phyloP scores from a whole-genome alignment of 2,888 invertebrate genomes.

The Ennomos fuscantarius region DNA sequence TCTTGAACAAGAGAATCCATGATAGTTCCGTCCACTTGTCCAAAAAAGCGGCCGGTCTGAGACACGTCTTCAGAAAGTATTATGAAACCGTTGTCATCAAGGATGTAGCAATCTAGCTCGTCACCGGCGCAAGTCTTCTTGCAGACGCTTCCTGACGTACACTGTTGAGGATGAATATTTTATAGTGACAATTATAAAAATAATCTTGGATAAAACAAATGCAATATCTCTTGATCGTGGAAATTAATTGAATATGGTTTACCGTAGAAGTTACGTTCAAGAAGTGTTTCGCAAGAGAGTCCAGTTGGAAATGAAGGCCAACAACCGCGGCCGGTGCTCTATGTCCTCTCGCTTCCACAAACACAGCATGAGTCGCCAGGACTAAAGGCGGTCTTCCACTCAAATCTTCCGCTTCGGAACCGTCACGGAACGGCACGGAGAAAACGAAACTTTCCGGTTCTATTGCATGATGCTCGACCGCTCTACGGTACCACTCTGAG shows the following conservation, averaged over 20 bases:
- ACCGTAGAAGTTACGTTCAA: slow-evolving; percentile 95
- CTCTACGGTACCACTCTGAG: slow-evolving; percentile 95
- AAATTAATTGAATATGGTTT: slow-evolving; percentile 47
- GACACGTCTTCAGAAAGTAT: slow-evolving; percentile 94
- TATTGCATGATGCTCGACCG: slow-evolving; percentile 94
- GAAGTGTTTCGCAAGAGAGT: slow-evolving; percentile 93
- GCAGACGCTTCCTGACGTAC: slow-evolving; percentile 88
- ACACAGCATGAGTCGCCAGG: slow-evolving; percentile 96
- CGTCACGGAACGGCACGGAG: slow-evolving; percentile 92
- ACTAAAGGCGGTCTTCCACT: slow-evolving; percentile 86
- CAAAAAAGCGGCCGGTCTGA: slow-evolving; percentile 96
- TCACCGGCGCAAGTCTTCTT: slow-evolving; percentile 94
- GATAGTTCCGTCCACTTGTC: slow-evolving; percentile 96
- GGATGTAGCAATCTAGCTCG: slow-evolving; percentile 95
- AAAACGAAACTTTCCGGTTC: slow-evolving; percentile 96
- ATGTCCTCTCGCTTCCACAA: slow-evolving; percentile 92
- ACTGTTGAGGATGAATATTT: slow-evolving; percentile 71
- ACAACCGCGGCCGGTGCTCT: slow-evolving; percentile 96
- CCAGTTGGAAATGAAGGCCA: slow-evolving; percentile 95
- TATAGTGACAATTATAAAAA: slow-evolving; percentile 9
- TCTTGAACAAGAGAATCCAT: slow-evolving; percentile 97
- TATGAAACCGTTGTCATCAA: slow-evolving; percentile 98
- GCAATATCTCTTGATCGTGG: neutral
- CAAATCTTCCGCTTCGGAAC: slow-evolving; percentile 85
- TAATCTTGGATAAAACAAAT: neutral